phyloP scores from a whole-genome alignment of 2,888 invertebrate species.

The Aporophyla lueneburgensis region DNA sequence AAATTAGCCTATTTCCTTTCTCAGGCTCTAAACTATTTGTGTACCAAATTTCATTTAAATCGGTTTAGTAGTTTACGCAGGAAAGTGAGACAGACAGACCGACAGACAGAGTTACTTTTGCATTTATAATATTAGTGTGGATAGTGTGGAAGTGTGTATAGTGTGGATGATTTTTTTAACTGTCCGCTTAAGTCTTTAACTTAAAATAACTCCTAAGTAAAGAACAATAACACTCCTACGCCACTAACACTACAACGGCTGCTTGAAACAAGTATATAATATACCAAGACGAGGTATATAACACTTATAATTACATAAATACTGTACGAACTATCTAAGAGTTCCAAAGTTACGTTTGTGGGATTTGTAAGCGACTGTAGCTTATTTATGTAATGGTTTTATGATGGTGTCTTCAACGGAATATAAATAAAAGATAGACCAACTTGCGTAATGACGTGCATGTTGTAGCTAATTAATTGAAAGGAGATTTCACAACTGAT shows the following conservation, averaged over 20 bases:
- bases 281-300: background rate
- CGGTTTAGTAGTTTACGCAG: no score
- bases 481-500: background rate
- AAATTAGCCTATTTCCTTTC: no score
- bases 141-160: no score
- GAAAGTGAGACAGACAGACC: no score
- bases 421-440: background rate
- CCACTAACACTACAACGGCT: background rate
- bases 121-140: no score
- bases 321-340: background rate
- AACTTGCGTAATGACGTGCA: no score
- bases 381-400: conserved; percentile 1
- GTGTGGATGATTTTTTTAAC: background rate
- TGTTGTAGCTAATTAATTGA: background rate
- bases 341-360: conserved; percentile 15
- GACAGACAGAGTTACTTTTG: no score
- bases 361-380: background rate
- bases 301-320: conserved; percentile 1
- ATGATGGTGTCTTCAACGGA: background rate
- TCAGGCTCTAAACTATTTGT: no score
- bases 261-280: background rate
- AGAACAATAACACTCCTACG: background rate
- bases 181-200: background rate
- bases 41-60: no score
- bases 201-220: conserved; percentile 14